Evolutionary conservation across 1,140 invertebrate species (phyloP).

Genomic region (Drosophila parabipectinata): DNA sequence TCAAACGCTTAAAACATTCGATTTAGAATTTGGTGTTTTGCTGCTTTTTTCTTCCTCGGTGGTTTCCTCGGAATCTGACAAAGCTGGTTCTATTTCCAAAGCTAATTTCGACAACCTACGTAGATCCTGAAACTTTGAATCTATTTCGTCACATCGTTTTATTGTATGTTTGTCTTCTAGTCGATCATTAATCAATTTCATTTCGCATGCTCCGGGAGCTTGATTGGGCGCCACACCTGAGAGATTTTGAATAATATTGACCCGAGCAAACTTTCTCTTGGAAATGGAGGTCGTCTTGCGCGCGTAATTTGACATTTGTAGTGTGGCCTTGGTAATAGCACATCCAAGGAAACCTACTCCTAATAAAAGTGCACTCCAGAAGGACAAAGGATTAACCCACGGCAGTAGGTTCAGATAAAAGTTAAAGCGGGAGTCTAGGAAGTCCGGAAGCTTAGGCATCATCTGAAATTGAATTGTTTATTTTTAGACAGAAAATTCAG

Average conservation of each 20-base stretch:
- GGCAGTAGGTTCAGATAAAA: slow-evolving; percentile 90
- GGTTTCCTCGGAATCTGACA: slow-evolving; percentile 49
- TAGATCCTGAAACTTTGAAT: slow-evolving; percentile 31
- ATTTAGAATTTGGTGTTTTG: slow-evolving; percentile 46
- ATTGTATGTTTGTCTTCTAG: slow-evolving; percentile 44
- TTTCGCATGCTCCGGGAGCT: slow-evolving; percentile 65
- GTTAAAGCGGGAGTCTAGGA: slow-evolving; percentile 87
- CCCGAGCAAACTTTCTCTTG: slow-evolving; percentile 62
- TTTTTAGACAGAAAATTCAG: background rate
- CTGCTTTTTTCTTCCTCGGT: slow-evolving; percentile 59
- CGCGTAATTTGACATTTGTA: slow-evolving; percentile 68
- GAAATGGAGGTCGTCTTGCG: slow-evolving; percentile 54
- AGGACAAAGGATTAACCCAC: slow-evolving; percentile 85
- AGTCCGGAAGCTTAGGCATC: slow-evolving; percentile 87
- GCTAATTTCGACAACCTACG: slow-evolving; percentile 52
- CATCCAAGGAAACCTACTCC: slow-evolving; percentile 85
- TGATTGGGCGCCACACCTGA: slow-evolving; percentile 37
- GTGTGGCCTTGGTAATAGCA: slow-evolving; percentile 76
- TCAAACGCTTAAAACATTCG: slow-evolving; percentile 57
- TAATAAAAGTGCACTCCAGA: slow-evolving; percentile 86
- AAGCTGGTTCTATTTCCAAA: slow-evolving; percentile 72
- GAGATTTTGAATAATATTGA: slow-evolving; percentile 56
- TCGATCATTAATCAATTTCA: slow-evolving; percentile 69
- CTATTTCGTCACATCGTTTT: slow-evolving; percentile 22
- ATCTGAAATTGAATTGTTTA: slow-evolving; percentile 85